A percentile compares a stretch with the other conserved stretches of the same genome.
These are phyloP conservation scores for Drosophila affinis DNA, from an alignment of 2,888 invertebrate species.

Conservation along the genomic window DNA sequence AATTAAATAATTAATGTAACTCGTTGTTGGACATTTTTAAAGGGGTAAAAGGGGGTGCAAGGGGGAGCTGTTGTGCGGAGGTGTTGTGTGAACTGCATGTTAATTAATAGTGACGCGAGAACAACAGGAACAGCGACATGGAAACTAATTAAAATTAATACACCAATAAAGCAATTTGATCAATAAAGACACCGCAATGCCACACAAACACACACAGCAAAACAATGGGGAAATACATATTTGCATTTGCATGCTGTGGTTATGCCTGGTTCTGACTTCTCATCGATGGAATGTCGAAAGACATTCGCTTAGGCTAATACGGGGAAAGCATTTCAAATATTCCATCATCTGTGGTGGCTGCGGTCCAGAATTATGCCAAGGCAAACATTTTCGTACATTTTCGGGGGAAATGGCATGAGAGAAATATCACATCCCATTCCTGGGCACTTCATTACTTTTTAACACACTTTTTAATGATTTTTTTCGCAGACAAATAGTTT, in stretches of 20 bases:
- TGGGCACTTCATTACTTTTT: constrained; percentile 69
- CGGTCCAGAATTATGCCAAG: constrained; percentile 35
- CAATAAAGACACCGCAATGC: constrained; percentile 50
- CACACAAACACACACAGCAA: constrained; percentile 4
- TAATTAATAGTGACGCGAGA: constrained; percentile 66
- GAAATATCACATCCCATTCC: not conserved
- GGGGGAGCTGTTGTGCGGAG: not conserved
- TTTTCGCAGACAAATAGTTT: constrained; percentile 70
- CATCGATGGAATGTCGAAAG: constrained; percentile 29
- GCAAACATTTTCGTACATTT: constrained; percentile 24
- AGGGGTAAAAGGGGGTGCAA: not conserved
- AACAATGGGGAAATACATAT: constrained; percentile 32
- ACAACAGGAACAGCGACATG: constrained; percentile 34
- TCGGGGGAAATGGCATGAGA: not conserved
- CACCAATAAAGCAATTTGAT: constrained; percentile 64
- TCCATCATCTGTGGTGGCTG: constrained; percentile 9
- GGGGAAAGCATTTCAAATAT: constrained; percentile 28
- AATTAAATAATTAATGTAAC: constrained; percentile 65
- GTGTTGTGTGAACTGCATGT: constrained; percentile 43
- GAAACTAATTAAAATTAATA: constrained; percentile 72
- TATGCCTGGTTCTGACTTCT: not conserved
- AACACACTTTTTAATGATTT: constrained; percentile 58
- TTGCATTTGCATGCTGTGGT: constrained; percentile 30
- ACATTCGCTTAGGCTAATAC: not conserved
- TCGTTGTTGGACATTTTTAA: constrained; percentile 35